Conservation (phyloP, 2,797 vertebrate species). For the Champsocephalus gunnari region DNA sequence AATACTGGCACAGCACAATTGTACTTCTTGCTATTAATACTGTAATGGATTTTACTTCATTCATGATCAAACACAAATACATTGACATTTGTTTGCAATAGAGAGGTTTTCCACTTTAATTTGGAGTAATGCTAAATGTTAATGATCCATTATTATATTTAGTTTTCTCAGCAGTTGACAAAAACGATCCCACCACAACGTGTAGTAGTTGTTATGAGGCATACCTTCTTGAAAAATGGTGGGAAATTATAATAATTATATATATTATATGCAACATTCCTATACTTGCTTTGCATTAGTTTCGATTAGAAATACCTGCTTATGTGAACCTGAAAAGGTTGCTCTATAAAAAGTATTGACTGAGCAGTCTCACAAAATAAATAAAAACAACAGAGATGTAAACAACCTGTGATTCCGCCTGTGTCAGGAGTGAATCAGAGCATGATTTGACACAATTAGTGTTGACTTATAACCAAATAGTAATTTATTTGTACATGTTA, state of each 20-base stretch:
- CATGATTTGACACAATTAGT: neutral
- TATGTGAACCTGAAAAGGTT: neutral
- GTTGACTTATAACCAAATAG: slow-evolving; percentile 14
- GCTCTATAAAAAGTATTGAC: slow-evolving; percentile 3
- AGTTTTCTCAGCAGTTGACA: no score
- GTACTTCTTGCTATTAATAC: neutral
- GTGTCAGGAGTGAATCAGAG: slow-evolving; percentile 16
- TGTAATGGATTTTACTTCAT: neutral
- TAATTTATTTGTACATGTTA: neutral
- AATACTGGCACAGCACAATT: neutral
- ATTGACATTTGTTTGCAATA: neutral
- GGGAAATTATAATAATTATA: no score
- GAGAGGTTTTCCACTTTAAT: neutral
- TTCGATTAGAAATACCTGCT: neutral
- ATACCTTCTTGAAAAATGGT: no score
- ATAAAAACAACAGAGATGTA: no score
- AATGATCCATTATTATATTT: neutral
- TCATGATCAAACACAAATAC: neutral
- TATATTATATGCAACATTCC: no score
- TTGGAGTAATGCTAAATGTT: neutral
- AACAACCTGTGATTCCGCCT: slow-evolving; percentile 21
- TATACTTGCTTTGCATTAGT: no score
- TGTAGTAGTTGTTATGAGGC: no score
- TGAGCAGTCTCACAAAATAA: slow-evolving; percentile 20
- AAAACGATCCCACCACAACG: no score